Evolutionary conservation across 1,140 invertebrate species (phyloP), one percentile per base, ranked within the genome.

Genomic region (Scaptomyza montana): DNA sequence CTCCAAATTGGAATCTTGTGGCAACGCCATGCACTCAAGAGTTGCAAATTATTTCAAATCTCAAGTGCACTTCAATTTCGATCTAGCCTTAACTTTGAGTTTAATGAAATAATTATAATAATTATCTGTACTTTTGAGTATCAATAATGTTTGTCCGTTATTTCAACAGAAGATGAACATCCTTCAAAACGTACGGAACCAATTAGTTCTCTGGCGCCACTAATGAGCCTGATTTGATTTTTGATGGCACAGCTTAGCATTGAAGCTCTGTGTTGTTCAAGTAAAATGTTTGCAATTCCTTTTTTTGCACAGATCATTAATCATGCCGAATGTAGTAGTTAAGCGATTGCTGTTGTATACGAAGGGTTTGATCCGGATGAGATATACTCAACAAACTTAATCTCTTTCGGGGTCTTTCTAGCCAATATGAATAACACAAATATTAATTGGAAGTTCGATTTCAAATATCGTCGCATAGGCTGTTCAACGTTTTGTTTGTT

Each of bases 141-240:
- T 54, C 66, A 62, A 69, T 68, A 65, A 51, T 43, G 39, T 51
- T 4, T 10, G 13, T 68, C 59, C 59, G 53, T 62, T 65, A 76
- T 50, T 16, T 21, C 12, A 25, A 50, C 12, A 28, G 25, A 8
- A 16, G 25, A n/a, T 16, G 47, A 28, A 69, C 64, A 89, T 89
- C 82, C 82, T 87, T 87, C 84, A 72, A 61, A 59, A 45, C 62
- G 64, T 47, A 57, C 78, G 82, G 82, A 87, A 87, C 84, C 84
- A 75, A 89, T 87, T 82, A 74, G 76, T 59, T 77, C 67, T 5
- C 60, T 71, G 55, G 75, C 51, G 67, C 63, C 66, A 68, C 80
- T 85, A 86, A 80, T 82, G 75, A 81, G 71, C 82, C 67, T 74
- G 45, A 33, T 77, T 46, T 49, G 36, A 57, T 47, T 46, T 65